Percentiles rank a stretch among this genome's conserved stretches.
Conservation (phyloP, 64 coral and sea anemone species). For the Platygyra sinensis region DNA sequence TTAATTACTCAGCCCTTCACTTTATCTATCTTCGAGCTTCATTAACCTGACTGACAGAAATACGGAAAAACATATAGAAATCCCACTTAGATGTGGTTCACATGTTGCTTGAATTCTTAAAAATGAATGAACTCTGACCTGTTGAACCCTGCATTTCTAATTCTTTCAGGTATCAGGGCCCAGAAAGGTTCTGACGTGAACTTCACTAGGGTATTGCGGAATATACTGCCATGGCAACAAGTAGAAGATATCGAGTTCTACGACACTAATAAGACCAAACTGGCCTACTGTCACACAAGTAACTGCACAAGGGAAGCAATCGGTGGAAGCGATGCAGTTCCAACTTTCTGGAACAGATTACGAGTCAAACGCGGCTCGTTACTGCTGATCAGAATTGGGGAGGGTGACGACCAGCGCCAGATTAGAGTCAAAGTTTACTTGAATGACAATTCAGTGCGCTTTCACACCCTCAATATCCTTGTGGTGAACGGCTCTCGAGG, state of each 20-base stretch:
- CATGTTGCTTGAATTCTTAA: too few species aligned
- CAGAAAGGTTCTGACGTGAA: not conserved
- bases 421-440: not conserved
- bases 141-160: not conserved
- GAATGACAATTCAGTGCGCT: not conserved
- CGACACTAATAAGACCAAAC: not conserved
- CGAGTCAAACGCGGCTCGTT: not conserved
- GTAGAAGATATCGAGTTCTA: not conserved
- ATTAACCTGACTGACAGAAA: too few species aligned
- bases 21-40: too few species aligned
- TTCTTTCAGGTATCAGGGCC: not conserved
- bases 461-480: not conserved
- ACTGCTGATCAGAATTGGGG: not conserved
- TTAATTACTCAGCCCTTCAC: too few species aligned
- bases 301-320: not conserved
- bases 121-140: too few species aligned
- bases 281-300: not conserved
- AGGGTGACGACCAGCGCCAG: not conserved
- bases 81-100: too few species aligned
- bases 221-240: not conserved
- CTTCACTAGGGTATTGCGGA: not conserved
- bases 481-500: not conserved
- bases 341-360: slow-evolving; percentile 2
- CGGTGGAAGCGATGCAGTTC: too few species aligned
- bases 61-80: too few species aligned